phyloP scores from a whole-genome alignment of 1,140 invertebrate species.

The Drosophila teissieri region DNA sequence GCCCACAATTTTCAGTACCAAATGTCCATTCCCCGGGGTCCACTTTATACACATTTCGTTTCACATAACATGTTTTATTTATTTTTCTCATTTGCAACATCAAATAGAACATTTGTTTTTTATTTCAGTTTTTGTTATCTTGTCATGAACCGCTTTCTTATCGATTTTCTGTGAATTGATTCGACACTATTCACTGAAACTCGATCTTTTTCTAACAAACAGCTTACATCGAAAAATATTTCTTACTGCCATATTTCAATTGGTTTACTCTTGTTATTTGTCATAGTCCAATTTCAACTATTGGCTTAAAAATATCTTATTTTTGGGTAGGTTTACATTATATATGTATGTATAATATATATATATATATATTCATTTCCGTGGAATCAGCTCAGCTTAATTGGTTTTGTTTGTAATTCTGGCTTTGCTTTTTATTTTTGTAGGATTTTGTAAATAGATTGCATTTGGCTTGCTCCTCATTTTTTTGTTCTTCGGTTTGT shows the following conservation, averaged over 20 bases:
- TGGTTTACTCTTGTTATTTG: conserved; percentile 11
- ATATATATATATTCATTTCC: conserved; percentile 1
- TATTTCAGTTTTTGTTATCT: conserved; percentile 23
- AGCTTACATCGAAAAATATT: conserved; percentile 80
- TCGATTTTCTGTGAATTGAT: conserved; percentile 26
- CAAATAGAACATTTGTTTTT: conserved; percentile 73
- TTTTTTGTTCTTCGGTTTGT: conserved; percentile 30
- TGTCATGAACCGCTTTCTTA: conserved; percentile 37
- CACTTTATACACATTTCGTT: conserved; percentile 12
- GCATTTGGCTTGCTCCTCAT: conserved; percentile 56
- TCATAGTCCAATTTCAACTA: conserved; percentile 4
- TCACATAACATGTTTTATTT: conserved; percentile 60
- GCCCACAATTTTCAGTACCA: neutral
- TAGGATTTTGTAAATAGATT: conserved; percentile 68
- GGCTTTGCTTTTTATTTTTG: conserved; percentile 14
- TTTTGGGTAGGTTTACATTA: neutral
- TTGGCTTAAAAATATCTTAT: conserved; percentile 16
- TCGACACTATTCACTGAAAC: conserved; percentile 16
- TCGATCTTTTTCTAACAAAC: conserved; percentile 60
- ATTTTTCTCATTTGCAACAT: conserved; percentile 75
- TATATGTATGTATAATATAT: conserved; percentile 4
- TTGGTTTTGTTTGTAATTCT: conserved; percentile 9
- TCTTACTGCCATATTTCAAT: conserved; percentile 38
- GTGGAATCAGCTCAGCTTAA: neutral
- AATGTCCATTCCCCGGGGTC: neutral